phyloP scores from a whole-genome alignment of 2,888 invertebrate genomes.

The Sipha maydis region DNA sequence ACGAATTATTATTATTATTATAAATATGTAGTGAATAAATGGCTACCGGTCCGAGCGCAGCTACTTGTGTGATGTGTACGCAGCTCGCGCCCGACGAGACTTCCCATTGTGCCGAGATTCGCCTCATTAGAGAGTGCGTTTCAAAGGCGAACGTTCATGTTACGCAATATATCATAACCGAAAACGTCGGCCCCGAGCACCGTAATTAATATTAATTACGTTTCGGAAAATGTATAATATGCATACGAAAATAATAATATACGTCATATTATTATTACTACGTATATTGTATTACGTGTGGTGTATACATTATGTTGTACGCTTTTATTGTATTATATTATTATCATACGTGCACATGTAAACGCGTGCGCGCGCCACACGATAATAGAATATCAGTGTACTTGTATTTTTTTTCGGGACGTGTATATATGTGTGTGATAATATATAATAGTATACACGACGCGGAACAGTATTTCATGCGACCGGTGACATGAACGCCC shows the following conservation, averaged over 20 bases:
- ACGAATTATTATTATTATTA: background rate
- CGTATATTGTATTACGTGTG: background rate
- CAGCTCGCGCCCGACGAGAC: background rate
- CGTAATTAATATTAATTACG: conserved; percentile 58
- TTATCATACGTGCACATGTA: background rate
- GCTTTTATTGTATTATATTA: background rate
- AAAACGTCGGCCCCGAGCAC: background rate
- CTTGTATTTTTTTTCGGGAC: background rate
- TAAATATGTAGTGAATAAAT: background rate
- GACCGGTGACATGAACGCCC: conserved; percentile 41
- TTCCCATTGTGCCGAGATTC: background rate
- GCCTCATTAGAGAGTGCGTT: background rate
- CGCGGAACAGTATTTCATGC: background rate
- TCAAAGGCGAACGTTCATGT: background rate
- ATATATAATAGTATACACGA: background rate
- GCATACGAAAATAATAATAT: too few species aligned
- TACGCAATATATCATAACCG: background rate
- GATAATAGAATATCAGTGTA: background rate
- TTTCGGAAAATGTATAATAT: background rate
- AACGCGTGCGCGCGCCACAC: background rate
- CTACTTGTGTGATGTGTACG: background rate
- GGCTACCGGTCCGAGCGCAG: background rate
- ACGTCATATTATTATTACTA: background rate
- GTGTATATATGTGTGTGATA: background rate
- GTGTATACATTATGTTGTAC: too few species aligned